Base-by-base conservation (phyloP, 2,797 vertebrate genomes). In the Argyrosomus regius region DNA sequence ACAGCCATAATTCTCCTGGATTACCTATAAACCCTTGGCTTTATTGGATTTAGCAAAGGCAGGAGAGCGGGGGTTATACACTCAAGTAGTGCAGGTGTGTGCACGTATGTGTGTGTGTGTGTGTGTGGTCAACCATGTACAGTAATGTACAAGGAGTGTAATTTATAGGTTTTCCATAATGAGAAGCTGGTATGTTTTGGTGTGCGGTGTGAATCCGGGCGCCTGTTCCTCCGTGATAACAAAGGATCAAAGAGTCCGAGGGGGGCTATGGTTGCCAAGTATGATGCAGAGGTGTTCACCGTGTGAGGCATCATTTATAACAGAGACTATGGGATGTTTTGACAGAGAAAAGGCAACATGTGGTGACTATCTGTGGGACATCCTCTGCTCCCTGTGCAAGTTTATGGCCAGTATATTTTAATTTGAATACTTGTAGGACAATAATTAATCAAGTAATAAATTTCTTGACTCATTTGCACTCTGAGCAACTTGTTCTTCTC, bases 1-100 rank as follows among this genome's bases (percentile, higher is more conserved):
- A 59, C 61, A 56, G 31, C 78, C 69, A 81, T 77, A 86, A 90
- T 71, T 91, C 71, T 89, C n/a, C 73, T 72, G 65, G 83, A 92
- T 92, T 69, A 91, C 73, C 83, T 66, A 81, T 72, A 83, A 86
- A 45, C 57, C 75, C 57, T 17, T 70, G 68, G 39, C 75, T 84
- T 88, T 89, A 90, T 81, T 79, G 75, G 64, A 45, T 64, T 39
- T 39, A 76, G 45, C 9, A 50, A 70, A 77, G 59, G 69, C 73
- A 71, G 67, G 41, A 41, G 35, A 39, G 35, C 35, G 60, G 54
- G n/a, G 18, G 20, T 52, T 62, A 22, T 56, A n/a, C 24, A 65
- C 16, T 61, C 46, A 11, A 28, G 41, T 22, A 41, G 24, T 39
- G 56, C 11, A 24, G 26, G 56, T 78, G 39, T 70, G 69, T 70